A percentile compares a stretch with the other conserved stretches of the same genome.
Conservation (phyloP, 2,113 vertebrate species). For the Lamprotornis superbus region DNA sequence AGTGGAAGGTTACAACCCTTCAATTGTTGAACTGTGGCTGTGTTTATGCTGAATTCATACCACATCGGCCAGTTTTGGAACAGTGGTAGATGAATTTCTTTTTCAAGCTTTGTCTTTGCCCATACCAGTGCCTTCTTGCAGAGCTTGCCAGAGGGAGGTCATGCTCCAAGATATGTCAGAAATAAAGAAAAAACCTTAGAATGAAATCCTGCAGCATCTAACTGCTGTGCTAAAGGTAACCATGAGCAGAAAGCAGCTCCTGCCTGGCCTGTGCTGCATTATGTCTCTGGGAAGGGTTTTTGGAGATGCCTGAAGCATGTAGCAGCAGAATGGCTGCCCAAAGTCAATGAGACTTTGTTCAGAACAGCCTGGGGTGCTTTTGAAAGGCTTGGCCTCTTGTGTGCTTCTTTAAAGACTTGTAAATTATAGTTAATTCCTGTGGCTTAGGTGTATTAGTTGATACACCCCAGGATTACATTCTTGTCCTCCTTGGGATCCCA, state of each 20-base stretch:
- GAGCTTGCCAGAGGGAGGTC: not conserved
- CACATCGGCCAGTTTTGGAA: not conserved
- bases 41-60: not conserved
- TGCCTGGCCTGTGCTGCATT: not conserved
- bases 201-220: not conserved
- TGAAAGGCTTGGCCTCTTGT: not conserved
- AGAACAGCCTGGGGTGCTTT: not conserved
- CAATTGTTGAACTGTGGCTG: not conserved
- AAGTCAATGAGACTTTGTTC: not conserved
- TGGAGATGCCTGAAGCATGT: fast-evolving
- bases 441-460: not conserved
- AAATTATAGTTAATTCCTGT: constrained; percentile 22
- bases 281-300: not conserved
- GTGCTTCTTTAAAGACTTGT: not conserved
- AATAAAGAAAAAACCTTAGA: not conserved
- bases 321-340: not conserved
- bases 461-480: not conserved
- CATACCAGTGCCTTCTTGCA: not conserved
- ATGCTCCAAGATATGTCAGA: not conserved
- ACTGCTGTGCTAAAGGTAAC: not conserved
- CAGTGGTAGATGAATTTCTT: not conserved
- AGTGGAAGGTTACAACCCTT: not conserved
- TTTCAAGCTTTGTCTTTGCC: not conserved
- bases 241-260: not conserved
- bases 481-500: not conserved